These are phyloP conservation scores for Peromyscus leucopus DNA, from an alignment of 2,113 vertebrate genomes.

Conservation along the genomic window DNA sequence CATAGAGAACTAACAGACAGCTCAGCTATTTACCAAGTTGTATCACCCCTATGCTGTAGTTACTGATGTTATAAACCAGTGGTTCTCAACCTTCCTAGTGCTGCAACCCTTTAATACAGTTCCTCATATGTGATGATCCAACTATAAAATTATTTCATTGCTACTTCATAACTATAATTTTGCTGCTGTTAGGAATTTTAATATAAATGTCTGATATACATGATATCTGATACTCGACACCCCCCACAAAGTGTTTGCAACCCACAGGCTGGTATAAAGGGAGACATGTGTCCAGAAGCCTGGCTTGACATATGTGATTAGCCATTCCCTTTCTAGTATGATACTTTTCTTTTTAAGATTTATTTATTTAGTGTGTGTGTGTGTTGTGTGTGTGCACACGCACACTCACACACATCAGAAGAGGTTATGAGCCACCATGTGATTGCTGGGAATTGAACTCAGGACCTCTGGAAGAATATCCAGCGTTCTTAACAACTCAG, in stretches of 20 bases:
- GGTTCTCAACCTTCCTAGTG: not conserved
- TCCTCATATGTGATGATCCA: not conserved
- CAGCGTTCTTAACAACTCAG: not conserved
- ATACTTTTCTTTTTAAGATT: not conserved
- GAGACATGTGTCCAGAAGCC: not conserved
- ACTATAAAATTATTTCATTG: not conserved
- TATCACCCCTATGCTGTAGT: not conserved
- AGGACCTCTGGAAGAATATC: not conserved
- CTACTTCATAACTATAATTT: not conserved
- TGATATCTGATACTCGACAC: not conserved
- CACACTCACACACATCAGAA: too few relatives aligned
- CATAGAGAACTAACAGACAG: constrained; percentile 16
- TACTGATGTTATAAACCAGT: not conserved
- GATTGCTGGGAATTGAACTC: not conserved
- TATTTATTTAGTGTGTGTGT: too few relatives aligned
- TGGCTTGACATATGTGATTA: not conserved
- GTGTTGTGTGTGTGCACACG: too few relatives aligned
- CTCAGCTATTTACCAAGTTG: not conserved
- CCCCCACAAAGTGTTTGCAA: not conserved
- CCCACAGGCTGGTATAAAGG: not conserved
- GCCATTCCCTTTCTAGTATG: not conserved
- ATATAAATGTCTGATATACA: not conserved
- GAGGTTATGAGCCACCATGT: not conserved
- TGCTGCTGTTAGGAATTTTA: not conserved
- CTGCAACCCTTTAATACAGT: not conserved